These are phyloP conservation scores for Nautilus pompilius DNA, from an alignment of 1,140 invertebrate genomes.

Conservation along the genomic window DNA sequence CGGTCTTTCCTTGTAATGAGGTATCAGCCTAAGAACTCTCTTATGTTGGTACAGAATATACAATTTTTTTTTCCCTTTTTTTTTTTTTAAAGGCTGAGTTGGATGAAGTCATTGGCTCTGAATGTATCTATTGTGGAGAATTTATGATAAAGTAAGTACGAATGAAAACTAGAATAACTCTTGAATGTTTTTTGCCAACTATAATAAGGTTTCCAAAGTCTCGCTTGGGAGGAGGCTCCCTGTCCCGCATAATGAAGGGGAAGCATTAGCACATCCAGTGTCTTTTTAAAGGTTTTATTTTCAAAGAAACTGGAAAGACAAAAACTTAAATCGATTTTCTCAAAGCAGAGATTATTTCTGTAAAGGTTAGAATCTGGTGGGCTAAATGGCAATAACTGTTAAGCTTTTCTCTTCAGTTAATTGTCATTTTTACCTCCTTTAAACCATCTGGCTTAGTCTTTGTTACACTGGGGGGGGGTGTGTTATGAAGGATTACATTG, in stretches of 20 bases:
- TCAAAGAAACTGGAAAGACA: not conserved
- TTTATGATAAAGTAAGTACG: constrained; percentile 71
- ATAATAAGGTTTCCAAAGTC: not conserved
- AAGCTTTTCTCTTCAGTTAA: too few species aligned
- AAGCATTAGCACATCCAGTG: not conserved
- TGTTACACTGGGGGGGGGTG: not conserved
- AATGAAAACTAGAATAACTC: not conserved
- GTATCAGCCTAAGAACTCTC: not conserved
- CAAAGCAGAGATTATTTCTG: too few species aligned
- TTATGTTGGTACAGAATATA: not conserved
- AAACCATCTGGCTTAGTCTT: not conserved
- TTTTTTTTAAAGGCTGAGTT: constrained; percentile 65
- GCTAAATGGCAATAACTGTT: too few species aligned
- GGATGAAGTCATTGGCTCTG: constrained; percentile 83
- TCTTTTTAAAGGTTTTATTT: not conserved
- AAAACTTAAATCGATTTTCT: not conserved
- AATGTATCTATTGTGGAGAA: constrained; percentile 92
- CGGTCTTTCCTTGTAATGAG: not conserved
- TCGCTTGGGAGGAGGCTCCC: not conserved
- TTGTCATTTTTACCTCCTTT: too few species aligned
- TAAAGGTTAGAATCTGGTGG: too few species aligned
- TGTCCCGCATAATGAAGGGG: not conserved
- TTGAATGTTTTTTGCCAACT: not conserved
- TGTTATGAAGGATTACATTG: not conserved
- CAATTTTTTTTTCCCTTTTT: not conserved